Percentiles rank a stretch among this genome's conserved stretches.
Evolutionary conservation across 2,888 invertebrate species (phyloP).

Genomic region (Bhutanitis thaidina): DNA sequence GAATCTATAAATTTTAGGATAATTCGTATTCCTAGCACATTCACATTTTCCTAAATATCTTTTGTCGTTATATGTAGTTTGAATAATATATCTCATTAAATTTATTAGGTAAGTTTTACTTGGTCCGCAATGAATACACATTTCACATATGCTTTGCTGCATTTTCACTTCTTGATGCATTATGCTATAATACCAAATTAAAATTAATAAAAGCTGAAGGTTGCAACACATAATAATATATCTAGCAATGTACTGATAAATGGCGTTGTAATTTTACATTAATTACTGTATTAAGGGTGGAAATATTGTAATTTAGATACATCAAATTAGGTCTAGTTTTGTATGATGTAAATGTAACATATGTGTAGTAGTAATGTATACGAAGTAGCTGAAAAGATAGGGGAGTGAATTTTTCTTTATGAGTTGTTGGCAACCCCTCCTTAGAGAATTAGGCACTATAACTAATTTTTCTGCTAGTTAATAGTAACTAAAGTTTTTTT

Average conservation of each 20-base stretch:
- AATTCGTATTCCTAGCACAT: background rate
- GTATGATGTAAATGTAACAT: no score
- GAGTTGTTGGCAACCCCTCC: no score
- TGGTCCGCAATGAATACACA: background rate
- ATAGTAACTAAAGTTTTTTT: no score
- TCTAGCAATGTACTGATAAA: constrained; percentile 19
- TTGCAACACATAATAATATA: background rate
- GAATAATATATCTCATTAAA: background rate
- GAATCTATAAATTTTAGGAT: no score
- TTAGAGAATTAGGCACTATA: no score
- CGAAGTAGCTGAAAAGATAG: no score
- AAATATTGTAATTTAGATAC: no score
- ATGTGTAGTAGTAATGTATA: no score
- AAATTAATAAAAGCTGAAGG: constrained; percentile 6
- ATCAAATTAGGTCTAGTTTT: no score
- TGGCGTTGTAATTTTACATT: constrained; percentile 20
- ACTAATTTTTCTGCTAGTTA: no score
- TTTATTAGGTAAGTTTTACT: background rate
- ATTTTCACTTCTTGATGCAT: constrained; percentile 24
- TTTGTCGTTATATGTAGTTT: background rate
- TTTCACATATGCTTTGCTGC: constrained; percentile 29
- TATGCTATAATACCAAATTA: constrained; percentile 10
- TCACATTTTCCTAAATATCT: background rate
- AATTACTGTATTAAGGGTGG: background rate
- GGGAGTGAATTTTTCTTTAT: no score